These are phyloP conservation scores for Melitaea athalia DNA, from an alignment of 2,888 invertebrate species.

Conservation along the genomic window DNA sequence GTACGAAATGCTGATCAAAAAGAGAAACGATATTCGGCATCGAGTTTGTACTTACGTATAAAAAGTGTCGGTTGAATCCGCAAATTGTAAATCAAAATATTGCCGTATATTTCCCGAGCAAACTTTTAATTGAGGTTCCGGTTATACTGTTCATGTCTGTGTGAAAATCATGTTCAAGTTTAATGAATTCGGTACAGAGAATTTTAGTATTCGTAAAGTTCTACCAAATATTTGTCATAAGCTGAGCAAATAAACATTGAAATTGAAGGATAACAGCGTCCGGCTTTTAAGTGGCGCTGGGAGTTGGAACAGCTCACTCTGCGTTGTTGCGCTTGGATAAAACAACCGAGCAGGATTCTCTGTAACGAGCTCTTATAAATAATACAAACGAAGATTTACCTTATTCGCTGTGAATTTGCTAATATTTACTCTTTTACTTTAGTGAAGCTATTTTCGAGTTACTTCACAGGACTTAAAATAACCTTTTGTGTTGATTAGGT, in stretches of 20 bases:
- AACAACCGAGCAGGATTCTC: constrained; percentile 20
- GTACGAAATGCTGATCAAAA: not conserved
- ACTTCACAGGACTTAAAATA: not conserved
- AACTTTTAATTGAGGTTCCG: constrained; percentile 78
- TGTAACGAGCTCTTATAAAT: constrained; percentile 33
- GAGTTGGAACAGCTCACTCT: constrained; percentile 30
- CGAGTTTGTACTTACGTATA: constrained; percentile 34
- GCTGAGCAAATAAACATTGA: constrained; percentile 50
- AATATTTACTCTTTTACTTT: constrained; percentile 5
- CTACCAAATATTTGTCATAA: constrained; percentile 48
- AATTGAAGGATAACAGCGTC: constrained; percentile 42
- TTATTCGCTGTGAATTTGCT: constrained; percentile 3
- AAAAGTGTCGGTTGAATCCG: constrained; percentile 45
- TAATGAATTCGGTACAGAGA: constrained; percentile 69
- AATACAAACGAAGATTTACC: constrained; percentile 16
- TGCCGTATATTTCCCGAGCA: constrained; percentile 66
- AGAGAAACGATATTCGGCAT: constrained; percentile 15
- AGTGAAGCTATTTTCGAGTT: not conserved
- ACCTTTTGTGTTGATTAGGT: no score
- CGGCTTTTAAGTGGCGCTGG: constrained; percentile 33
- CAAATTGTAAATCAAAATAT: constrained; percentile 77
- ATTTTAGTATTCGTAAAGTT: constrained; percentile 57
- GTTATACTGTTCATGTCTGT: constrained; percentile 65
- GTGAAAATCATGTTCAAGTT: constrained; percentile 71
- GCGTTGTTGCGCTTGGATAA: constrained; percentile 22